phyloP scores from a whole-genome alignment of 2,888 invertebrate genomes.

The Nomada fabriciana region DNA sequence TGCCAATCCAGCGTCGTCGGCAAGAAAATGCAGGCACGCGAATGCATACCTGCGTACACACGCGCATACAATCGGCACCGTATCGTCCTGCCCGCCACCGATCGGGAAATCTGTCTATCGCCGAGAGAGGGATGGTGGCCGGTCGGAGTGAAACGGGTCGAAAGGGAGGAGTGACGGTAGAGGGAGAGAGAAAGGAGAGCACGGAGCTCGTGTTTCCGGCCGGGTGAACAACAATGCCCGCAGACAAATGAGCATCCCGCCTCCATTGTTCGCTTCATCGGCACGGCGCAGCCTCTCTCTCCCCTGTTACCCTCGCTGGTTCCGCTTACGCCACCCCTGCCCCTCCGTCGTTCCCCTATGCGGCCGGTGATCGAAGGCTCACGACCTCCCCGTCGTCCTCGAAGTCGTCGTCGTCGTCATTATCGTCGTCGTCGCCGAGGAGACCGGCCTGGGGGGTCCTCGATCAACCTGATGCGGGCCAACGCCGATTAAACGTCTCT shows the following conservation, averaged over 20 bases:
- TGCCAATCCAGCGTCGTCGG: neutral
- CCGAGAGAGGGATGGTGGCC: neutral
- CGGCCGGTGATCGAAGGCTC: conserved; percentile 19
- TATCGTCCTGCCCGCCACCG: neutral
- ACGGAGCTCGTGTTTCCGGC: conserved; percentile 82
- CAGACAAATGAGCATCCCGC: conserved; percentile 85
- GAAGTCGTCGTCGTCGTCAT: conserved; percentile 8
- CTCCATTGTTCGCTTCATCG: conserved; percentile 83
- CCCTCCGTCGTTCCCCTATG: conserved; percentile 43
- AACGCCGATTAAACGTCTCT: conserved; percentile 81
- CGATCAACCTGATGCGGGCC: conserved; percentile 84
- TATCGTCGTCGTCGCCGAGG: conserved; percentile 56
- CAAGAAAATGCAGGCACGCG: no score
- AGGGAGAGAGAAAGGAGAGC: conserved; percentile 71
- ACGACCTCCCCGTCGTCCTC: conserved; percentile 47
- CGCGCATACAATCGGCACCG: conserved; percentile 27
- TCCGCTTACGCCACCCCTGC: conserved; percentile 65
- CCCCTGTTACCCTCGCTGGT: conserved; percentile 69
- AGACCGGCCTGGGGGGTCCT: conserved; percentile 80
- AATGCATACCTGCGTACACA: no score
- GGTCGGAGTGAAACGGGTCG: conserved; percentile 32
- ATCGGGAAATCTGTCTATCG: conserved; percentile 20
- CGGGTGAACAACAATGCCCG: conserved; percentile 83
- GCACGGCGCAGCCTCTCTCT: conserved; percentile 76
- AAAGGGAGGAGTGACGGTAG: conserved; percentile 60